Evolutionary conservation across 2,888 invertebrate species (phyloP).

Genomic region (Leptinotarsa haldemani): DNA sequence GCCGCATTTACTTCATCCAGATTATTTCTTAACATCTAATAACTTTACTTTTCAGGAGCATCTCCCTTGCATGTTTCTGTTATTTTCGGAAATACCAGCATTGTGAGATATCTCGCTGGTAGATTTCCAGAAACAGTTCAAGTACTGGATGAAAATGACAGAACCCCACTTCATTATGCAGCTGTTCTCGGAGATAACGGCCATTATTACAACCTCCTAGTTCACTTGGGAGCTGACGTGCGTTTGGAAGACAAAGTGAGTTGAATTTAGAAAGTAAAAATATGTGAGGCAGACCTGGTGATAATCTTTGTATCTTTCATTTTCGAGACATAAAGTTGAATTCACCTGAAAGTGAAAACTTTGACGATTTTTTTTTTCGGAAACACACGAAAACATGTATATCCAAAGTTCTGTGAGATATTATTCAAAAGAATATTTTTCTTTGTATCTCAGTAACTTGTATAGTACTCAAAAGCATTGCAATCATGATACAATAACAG

Average conservation of each 20-base stretch:
- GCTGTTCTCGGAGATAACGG: constrained; percentile 87
- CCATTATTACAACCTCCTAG: constrained; percentile 86
- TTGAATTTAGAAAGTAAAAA: background rate
- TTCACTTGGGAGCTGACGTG: constrained; percentile 88
- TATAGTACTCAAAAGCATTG: too few species aligned
- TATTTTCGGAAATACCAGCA: constrained; percentile 84
- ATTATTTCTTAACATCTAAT: background rate
- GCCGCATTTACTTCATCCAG: too few species aligned
- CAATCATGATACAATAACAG: too few species aligned
- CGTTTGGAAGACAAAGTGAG: constrained; percentile 84
- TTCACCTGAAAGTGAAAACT: too few species aligned
- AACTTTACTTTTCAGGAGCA: constrained; percentile 68
- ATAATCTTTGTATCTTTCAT: too few species aligned
- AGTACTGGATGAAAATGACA: constrained; percentile 77
- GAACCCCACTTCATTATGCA: constrained; percentile 91
- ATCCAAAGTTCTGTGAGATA: too few species aligned
- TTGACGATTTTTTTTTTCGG: too few species aligned
- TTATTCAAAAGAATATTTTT: too few species aligned
- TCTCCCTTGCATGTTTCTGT: constrained; percentile 90
- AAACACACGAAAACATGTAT: too few species aligned
- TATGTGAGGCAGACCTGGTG: too few species aligned
- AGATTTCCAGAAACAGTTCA: constrained; percentile 90
- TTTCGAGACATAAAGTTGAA: too few species aligned
- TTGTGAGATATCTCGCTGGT: constrained; percentile 78
- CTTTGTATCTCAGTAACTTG: too few species aligned